phyloP scores from a whole-genome alignment of 2,797 vertebrate species.

The Sternarchorhynchus goeldii region DNA sequence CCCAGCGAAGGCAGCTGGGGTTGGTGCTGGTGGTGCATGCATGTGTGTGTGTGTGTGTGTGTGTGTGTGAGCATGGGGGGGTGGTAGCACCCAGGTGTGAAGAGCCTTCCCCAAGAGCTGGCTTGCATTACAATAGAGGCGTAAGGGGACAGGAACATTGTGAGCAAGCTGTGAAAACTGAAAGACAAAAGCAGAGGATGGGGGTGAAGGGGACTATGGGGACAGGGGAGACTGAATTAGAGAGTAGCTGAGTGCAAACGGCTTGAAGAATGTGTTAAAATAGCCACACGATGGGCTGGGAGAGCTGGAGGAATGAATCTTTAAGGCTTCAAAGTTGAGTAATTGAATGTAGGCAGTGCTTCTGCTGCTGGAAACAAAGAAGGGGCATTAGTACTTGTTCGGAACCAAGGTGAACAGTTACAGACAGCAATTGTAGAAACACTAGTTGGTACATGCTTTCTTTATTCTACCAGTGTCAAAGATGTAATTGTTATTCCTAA shows the following conservation, averaged over 20 bases:
- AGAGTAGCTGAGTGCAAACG: conserved; percentile 55
- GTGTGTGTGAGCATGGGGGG: conserved; percentile 31
- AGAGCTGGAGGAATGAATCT: conserved; percentile 41
- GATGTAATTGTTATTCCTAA: too few relatives aligned
- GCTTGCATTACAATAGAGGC: conserved; percentile 63
- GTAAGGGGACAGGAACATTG: conserved; percentile 55
- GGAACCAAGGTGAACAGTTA: background rate
- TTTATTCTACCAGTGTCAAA: background rate
- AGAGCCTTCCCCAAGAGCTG: conserved; percentile 52
- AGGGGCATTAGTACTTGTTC: background rate
- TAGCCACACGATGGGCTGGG: conserved; percentile 43
- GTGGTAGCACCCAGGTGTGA: conserved; percentile 66
- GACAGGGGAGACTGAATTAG: conserved; percentile 33
- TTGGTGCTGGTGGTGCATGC: background rate
- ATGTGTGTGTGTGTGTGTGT: background rate
- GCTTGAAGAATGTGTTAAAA: conserved; percentile 53
- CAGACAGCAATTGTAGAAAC: background rate
- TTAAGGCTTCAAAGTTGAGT: conserved; percentile 42
- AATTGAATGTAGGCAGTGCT: conserved; percentile 10
- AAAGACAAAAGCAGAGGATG: conserved; percentile 58
- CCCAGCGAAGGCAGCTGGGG: conserved; percentile 12
- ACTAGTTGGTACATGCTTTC: background rate
- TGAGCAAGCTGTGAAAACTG: conserved; percentile 60
- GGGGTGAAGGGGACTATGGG: conserved; percentile 3
- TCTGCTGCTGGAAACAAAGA: background rate